Evolutionary conservation across 53 echinoderm and acorn worm genomes (phyloP).

Genomic region (Luidia sarsii): DNA sequence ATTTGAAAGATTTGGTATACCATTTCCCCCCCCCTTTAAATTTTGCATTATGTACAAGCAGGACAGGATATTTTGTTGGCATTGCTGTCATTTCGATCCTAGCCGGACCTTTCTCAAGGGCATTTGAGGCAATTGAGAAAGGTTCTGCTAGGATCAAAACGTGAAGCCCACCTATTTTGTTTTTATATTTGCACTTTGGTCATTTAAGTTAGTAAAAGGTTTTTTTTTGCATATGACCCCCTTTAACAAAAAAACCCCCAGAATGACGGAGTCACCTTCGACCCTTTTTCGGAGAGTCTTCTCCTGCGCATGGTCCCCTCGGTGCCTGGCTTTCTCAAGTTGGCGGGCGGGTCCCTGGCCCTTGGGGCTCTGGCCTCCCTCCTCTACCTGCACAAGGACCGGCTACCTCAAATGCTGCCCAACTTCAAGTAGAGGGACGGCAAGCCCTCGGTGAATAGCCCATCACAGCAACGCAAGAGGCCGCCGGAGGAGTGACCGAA

Average conservation of each 20-base stretch:
- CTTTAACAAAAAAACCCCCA: too few species aligned
- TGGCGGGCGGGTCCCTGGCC: constrained; percentile 24
- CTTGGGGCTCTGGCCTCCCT: constrained; percentile 22
- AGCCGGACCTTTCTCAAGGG: too few species aligned
- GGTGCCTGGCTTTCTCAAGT: constrained; percentile 61
- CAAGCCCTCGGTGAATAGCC: too few species aligned
- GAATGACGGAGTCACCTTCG: constrained; percentile 44
- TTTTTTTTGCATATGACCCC: too few species aligned
- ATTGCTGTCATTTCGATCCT: neutral
- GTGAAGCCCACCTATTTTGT: neutral
- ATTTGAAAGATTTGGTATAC: neutral
- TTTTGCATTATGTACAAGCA: neutral
- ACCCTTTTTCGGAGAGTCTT: constrained; percentile 48
- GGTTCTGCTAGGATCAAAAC: too few species aligned
- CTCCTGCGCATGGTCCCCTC: constrained; percentile 62
- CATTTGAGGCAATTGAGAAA: too few species aligned
- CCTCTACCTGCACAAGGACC: constrained; percentile 38
- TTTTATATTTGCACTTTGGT: too few species aligned
- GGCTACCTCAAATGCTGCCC: neutral
- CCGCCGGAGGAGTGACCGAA: too few species aligned
- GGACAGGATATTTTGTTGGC: neutral
- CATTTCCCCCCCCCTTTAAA: neutral
- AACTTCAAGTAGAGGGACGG: too few species aligned
- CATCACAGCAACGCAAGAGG: too few species aligned
- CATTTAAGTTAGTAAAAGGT: too few species aligned